Evolutionary conservation across 2,888 invertebrate species (phyloP), one percentile per base, ranked within the genome.

Genomic region (Cybosia mesomella): DNA sequence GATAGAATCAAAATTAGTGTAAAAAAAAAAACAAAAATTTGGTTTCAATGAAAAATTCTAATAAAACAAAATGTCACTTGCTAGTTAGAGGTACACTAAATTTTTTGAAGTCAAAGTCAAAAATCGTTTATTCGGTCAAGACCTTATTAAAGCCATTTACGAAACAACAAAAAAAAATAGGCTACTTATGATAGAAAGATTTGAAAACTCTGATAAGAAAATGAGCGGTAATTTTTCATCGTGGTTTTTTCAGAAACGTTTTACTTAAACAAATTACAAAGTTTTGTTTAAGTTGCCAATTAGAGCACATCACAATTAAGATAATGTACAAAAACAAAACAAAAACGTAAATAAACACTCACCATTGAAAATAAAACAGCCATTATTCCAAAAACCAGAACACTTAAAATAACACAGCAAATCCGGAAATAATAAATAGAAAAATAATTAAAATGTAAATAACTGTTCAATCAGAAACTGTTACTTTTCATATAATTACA

Each of bases 341-440:
- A 58, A 49, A 54, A 43, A 22, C 21, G 32, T 18, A 61, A 24
- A 58, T n/a, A 62, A 58, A 32, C 54, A 80, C 80, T 78, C 58
- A 80, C 79, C 73, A 73, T 68, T 55, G 72, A 75, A 10, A 64
- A 58, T 68, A 68, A 73, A 22, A 53, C 64, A 22, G 72, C 72
- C 76, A 80, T 80, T 72, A 78, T 80, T 75, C 79, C 80, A 76
- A 74, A 67, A 63, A 62, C 28, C 10, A 22, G 53, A 57, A 54
- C 72, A 76, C 73, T 62, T 9, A 36, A 54, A 43, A 64, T 60
- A 58, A 43, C 66, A 63, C 62, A 21, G 13, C 43, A 9, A n/a
- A 49, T 36, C 36, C 21, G 60, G 5, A 58, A 66, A 32, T 34
- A 66, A 58, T 39, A 22, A 68, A 63, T 36, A 13, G 18, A 0